Evolutionary conservation across 1,140 invertebrate species (phyloP).

Genomic region (Apis mellifera): DNA sequence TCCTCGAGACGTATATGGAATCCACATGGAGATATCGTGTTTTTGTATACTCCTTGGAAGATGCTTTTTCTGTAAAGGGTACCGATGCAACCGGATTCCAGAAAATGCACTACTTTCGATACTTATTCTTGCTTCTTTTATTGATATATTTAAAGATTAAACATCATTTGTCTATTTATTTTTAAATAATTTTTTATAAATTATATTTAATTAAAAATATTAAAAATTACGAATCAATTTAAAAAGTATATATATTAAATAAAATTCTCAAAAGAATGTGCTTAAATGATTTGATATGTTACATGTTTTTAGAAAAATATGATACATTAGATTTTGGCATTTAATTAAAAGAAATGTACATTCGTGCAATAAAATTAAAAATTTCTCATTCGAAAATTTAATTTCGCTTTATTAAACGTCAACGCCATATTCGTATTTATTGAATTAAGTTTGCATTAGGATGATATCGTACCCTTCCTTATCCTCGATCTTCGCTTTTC

Average conservation of each 20-base stretch:
- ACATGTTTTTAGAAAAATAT: no score
- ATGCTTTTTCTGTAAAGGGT: background rate
- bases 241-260: background rate
- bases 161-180: background rate
- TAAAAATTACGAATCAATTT: background rate
- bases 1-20: constrained; percentile 5
- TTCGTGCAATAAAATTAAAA: no score
- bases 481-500: background rate
- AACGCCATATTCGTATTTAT: no score
- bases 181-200: background rate
- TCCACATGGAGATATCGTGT: constrained; percentile 18
- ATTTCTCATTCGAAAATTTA: no score
- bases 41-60: background rate
- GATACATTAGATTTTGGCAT: no score
- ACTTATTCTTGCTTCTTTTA: no score
- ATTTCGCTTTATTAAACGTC: background rate
- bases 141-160: no score
- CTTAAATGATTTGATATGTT: background rate
- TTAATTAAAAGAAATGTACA: no score
- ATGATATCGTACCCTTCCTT: background rate
- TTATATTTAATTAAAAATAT: background rate
- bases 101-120: background rate
- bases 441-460: background rate
- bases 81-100: background rate
- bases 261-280: background rate